Base-by-base conservation (phyloP, 2,797 vertebrate genomes). In the Phataginus tricuspis region DNA sequence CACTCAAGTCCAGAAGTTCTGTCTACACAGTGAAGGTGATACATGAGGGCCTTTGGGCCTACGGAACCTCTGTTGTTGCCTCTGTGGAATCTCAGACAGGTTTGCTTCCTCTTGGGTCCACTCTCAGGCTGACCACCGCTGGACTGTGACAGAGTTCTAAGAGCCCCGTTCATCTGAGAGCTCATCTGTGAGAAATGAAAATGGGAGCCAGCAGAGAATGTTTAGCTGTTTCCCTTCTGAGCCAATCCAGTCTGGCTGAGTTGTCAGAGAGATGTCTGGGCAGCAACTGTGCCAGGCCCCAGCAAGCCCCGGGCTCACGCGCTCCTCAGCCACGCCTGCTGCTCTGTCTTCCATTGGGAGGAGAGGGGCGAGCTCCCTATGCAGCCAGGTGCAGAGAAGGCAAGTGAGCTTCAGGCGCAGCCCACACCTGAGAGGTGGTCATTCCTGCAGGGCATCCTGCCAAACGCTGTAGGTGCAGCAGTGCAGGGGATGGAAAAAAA, bases 281-380 rank as follows among this genome's bases (percentile, higher is more conserved):
- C 37, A 18, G 19, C 37, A 61, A 53, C 1, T 13, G 31, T 34
- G 11, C 49, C 31, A 29, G 63, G 39, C 10, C 49, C 61, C 49
- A 37, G 34, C n/a, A 71, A 31, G 4, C 63, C 9, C 37, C 25
- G 27, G 11, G 45, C 45, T 12, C 12, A 11, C 75, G 23, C 27
- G 80, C 31, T 63, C 27, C 25, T 83, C 4, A 4, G 4, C 71
- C 9, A 16, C 13, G 10, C n/a, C 12, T 34, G 13, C 18, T 53
- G 18, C 61, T 63, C 53, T 68, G 31, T 21, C 49, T 88, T 75
- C 51, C 25, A 29, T 29, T 4, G 0, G 13, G 23, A 45, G 31
- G 15, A 0, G 0, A 25, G 0, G 12, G 11, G 19, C 4, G 27
- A 21, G 13, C 57, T 49, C 51, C 16, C 15, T 34, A 19, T 39